Evolutionary conservation across 2,113 vertebrate genomes (phyloP), one percentile per base, ranked within the genome.

Genomic region (Speoplatyrhinus poulsoni): DNA sequence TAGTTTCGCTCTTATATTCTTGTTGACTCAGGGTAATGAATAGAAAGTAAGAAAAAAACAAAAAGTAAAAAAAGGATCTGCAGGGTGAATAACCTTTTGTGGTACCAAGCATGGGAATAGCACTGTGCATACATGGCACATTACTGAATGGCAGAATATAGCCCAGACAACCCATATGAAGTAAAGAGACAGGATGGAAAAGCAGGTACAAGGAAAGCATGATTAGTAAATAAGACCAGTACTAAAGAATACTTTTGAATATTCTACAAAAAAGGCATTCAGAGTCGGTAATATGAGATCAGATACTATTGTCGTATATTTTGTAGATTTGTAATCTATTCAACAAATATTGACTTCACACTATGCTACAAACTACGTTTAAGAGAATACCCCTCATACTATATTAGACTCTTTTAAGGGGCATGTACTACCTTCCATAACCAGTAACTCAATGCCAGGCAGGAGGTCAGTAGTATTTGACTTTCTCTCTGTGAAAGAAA

Each of bases 401-500:
- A 54, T 6, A 15, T 26, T 46, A 32, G 33, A 8, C 11, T 33
- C 17, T 19, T 48, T 19, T 48, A 78, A 70, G 46, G 49, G 71
- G 46, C 78, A 81, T 81, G 76, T 95, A 95, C 92, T 96, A 96
- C 95, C 95, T 96, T 94, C 94, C 94, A 97, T 93, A 89, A 94
- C 90, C 93, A 95, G 95, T 94, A 96, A 95, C 93, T 95, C 94
- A 96, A 97, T 94, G 92, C 89, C 96, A 93, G 96, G 96, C 92
- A 97, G 95, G 85, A 96, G 94, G 90, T 96, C 95, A 89, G 93
- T 90, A 90, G 92, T 92, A 92, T 92, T 94, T 84, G 94, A 93
- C 91, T 95, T 95, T 93, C 91, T 96, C 88, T 94, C 95, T 96
- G 93, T 88, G 92, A 96, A 93, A 95, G 90, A 95, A 90, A 94